Base-by-base conservation (phyloP, 2,113 vertebrate species). In the Daubentonia madagascariensis region DNA sequence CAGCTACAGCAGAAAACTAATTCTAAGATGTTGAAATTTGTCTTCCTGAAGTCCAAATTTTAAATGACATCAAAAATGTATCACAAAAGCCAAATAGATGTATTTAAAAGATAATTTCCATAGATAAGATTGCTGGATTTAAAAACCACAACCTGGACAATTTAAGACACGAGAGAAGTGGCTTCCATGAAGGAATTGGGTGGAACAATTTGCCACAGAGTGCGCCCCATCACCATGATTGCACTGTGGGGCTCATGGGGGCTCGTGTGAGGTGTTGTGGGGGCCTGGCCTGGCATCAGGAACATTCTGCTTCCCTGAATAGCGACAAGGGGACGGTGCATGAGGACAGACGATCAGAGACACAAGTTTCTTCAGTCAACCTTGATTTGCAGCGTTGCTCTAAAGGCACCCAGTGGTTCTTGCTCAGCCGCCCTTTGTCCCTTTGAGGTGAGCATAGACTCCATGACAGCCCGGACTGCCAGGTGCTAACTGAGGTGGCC, bases 351-450 rank as follows among this genome's bases (percentile, higher is more conserved):
- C 35, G 45, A 1, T 43, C 16, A 17, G 67, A 68, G 45, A 48
- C n/a, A 6, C 20, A 14, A 3, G 45, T 70, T 17, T 78, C 79
- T 81, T 45, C 45, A 25, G 72, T n/a, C 80, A 5, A 32, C 22
- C 50, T 20, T 2, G 3, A 12, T 30, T 3, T 37, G 25, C 5
- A 7, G 54, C 32, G 0, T 40, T 5, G 20, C 54, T 45, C 7
- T 9, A 10, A 20, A n/a, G 25, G 8, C 9, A 2, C 1, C 0
- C 1, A 0, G 35, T 6, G 22, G 0, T 57, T 45, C 35, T 4
- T 5, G 9, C 20, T 45, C 54, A 3, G 16, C 28, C 57, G 37
- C 1, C 0, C 12, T 25, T 2, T 7, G 14, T 25, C 23, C 35
- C 37, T 76, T 3, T 1, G 18, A 67, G 32, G 4, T 3, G 9